Evolutionary conservation across 2,797 vertebrate genomes (phyloP), one percentile per base, ranked within the genome.

Genomic region (Myripristis murdjan): DNA sequence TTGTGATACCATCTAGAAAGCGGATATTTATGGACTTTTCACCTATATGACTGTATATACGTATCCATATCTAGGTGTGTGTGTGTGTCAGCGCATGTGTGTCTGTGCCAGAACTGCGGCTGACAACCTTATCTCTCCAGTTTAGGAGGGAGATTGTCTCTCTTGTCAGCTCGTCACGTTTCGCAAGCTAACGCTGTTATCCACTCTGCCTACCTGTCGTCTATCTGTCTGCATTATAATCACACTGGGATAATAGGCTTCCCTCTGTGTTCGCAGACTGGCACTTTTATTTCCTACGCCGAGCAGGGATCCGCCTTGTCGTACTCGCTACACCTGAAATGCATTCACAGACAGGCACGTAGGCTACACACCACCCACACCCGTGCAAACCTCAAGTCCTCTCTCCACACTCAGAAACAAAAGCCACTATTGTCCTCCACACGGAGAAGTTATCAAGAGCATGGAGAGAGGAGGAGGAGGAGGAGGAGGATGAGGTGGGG

Each of bases 221-320:
- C 90, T 90, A 90, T 84, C 88, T 92, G 89, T 92, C 91, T 88
- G 89, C 86, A 82, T 91, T 88, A 87, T 89, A 90, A 91, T 93
- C 91, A 88, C 69, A 48, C 35, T 1, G 1, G 88, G 85, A 92
- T 91, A 93, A 92, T 91, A 89, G 81, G 79, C 82, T 80, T 85
- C 66, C 70, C 74, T 77, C 80, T 43, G 73, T 61, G 59, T 69
- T 86, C 68, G 4, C 79, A 80, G 90, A 91, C 80, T 87, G 90
- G 75, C 86, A 85, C 82, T 90, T 87, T 92, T 90, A 89, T 90
- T 92, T 89, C 83, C 86, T 47, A 43, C 75, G 41, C 67, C 9
- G 18, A 0, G 41, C 35, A 49, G 39, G 47, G 73, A 82, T 82
- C 74, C 52, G 60, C 79, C 74, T 80, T 51, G 84, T 83, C 53